These are phyloP conservation scores for Tanytarsus gracilentus DNA, from an alignment of 2,888 invertebrate genomes.

Conservation along the genomic window DNA sequence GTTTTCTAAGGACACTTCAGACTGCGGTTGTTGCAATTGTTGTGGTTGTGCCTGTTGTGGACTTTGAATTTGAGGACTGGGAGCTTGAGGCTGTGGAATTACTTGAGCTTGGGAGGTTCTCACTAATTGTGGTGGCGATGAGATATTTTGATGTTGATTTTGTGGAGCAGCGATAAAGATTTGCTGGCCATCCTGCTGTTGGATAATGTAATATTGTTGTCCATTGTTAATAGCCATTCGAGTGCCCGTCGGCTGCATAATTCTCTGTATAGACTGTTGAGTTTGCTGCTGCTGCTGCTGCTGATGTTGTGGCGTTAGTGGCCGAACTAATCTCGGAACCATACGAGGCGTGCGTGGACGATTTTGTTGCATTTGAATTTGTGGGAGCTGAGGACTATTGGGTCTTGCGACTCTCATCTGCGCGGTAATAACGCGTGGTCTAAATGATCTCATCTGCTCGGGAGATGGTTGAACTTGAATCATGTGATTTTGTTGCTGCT, in stretches of 20 bases:
- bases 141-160: not conserved
- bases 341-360: too few species aligned
- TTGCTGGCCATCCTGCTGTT: not conserved
- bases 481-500: conserved; percentile 32
- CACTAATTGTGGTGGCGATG: not conserved
- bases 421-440: too few species aligned
- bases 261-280: conserved; percentile 32
- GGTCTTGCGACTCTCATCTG: too few species aligned
- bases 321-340: too few species aligned
- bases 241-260: conserved; percentile 33
- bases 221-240: conserved; percentile 28
- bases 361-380: not conserved
- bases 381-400: too few species aligned
- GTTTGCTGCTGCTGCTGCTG: conserved; percentile 33
- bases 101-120: not conserved
- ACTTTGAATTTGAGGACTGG: not conserved
- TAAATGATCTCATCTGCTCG: not conserved
- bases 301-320: conserved; percentile 36
- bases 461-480: not conserved
- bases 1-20: not conserved
- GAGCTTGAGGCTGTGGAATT: too few species aligned
- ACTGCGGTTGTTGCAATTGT: not conserved
- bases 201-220: not conserved
- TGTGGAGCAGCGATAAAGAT: not conserved
- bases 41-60: not conserved